These are phyloP conservation scores for Seira ritae DNA, from an alignment of 2,888 invertebrate species.

Conservation along the genomic window DNA sequence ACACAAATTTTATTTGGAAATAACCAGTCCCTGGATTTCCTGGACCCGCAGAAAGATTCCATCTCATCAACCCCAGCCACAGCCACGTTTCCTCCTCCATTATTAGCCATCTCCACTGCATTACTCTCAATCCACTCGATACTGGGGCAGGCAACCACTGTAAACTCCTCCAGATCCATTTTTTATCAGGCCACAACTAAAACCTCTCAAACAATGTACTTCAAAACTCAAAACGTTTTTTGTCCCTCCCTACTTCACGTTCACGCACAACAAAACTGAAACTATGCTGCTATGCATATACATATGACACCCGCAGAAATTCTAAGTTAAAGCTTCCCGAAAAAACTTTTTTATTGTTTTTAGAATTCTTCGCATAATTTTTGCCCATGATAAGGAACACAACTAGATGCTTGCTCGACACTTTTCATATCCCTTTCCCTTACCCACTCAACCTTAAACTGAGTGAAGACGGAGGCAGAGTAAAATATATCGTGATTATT, in stretches of 20 bases:
- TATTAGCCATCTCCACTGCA: too few relatives aligned
- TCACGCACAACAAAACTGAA: too few relatives aligned
- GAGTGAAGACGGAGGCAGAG: neutral
- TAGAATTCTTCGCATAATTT: neutral
- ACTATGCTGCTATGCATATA: too few relatives aligned
- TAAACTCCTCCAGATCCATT: too few relatives aligned
- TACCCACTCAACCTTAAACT: neutral
- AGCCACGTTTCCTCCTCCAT: too few relatives aligned
- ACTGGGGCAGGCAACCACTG: too few relatives aligned
- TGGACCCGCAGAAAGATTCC: too few relatives aligned
- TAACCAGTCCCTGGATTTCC: neutral
- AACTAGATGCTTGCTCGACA: neutral
- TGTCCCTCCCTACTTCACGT: neutral
- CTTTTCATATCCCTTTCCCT: neutral
- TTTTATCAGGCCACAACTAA: too few relatives aligned
- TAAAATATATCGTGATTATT: neutral
- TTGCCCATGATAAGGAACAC: neutral
- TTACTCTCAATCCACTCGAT: too few relatives aligned
- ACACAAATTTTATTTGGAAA: constrained; percentile 7
- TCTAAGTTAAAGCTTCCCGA: neutral
- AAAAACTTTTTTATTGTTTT: neutral
- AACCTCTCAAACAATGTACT: too few relatives aligned
- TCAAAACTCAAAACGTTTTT: too few relatives aligned
- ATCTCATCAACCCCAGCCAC: too few relatives aligned
- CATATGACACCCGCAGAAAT: neutral